These are phyloP conservation scores for Eupristina koningsbergeri DNA, from an alignment of 1,140 invertebrate genomes.

Conservation along the genomic window DNA sequence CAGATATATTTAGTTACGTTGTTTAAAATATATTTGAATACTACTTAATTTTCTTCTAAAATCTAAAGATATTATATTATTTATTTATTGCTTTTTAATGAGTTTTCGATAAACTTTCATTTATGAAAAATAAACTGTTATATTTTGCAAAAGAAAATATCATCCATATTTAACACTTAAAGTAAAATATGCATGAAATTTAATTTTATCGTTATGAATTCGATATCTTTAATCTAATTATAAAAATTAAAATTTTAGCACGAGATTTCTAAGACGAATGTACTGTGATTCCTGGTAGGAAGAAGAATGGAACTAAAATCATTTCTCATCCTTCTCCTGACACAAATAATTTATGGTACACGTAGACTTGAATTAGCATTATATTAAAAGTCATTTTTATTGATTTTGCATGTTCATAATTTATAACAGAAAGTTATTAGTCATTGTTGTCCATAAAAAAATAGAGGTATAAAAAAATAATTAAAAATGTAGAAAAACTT, in stretches of 20 bases:
- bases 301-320: not conserved
- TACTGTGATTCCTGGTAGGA: not conserved
- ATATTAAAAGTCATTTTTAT: constrained; percentile 6
- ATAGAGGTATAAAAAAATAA: not conserved
- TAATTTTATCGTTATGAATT: not conserved
- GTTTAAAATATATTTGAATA: too few species aligned
- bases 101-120: too few species aligned
- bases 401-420: not conserved
- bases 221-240: not conserved
- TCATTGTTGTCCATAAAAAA: constrained; percentile 6
- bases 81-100: too few species aligned
- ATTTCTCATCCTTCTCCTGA: not conserved
- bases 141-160: too few species aligned
- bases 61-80: too few species aligned
- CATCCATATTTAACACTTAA: not conserved
- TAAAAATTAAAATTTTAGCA: not conserved
- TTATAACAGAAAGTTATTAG: not conserved
- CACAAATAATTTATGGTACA: not conserved
- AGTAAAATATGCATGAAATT: not conserved
- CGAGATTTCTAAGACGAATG: not conserved
- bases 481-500: not conserved
- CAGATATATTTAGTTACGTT: not conserved
- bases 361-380: not conserved
- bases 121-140: too few species aligned
- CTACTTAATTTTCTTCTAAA: too few species aligned